Evolutionary conservation across 2,797 vertebrate species (phyloP), one percentile per base, ranked within the genome.

Genomic region (Artibeus lituratus): DNA sequence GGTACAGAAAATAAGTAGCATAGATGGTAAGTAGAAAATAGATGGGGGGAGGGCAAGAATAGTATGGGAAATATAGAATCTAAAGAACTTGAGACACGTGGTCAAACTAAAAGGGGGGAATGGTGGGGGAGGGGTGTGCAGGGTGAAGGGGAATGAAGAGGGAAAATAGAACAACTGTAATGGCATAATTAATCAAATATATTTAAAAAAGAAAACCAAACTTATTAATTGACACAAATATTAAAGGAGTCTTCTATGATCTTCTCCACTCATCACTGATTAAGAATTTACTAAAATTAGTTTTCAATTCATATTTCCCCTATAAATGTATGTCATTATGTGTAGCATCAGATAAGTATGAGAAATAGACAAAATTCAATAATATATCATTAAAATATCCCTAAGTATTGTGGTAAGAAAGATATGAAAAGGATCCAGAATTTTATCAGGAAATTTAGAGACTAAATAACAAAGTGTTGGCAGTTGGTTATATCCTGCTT

Each of bases 191-290:
- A n/a, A n/a, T n/a, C n/a, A n/a, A n/a, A n/a, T n/a, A n/a, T n/a
- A n/a, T n/a, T n/a, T n/a, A n/a, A n/a, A n/a, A 84, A 91, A 83
- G 42, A 95, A 94, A 90, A 94, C 69, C 10, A 35, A 92, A 90
- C 39, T 78, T 87, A 19, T 93, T 59, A 44, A 81, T 53, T 19
- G 39, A 93, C 15, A 59, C 3, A 59, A 82, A 81, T 2, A 77
- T 51, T 59, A 87, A 82, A 85, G 55, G 18, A 69, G 3, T 44
- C 51, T 76, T 89, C 51, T 26, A 19, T 90, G 39, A 32, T 85
- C 16, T 62, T 82, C 19, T 49, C 32, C 19, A 55, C 8, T 81
- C n/a, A 74, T 82, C 51, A 76, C 42, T 85, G 22, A 84, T 55
- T 53, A 90, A 73, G 21, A 94, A 88, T 82, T 80, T 82, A 59